phyloP scores from a whole-genome alignment of 2,797 vertebrate genomes.

The Siniperca undulata region DNA sequence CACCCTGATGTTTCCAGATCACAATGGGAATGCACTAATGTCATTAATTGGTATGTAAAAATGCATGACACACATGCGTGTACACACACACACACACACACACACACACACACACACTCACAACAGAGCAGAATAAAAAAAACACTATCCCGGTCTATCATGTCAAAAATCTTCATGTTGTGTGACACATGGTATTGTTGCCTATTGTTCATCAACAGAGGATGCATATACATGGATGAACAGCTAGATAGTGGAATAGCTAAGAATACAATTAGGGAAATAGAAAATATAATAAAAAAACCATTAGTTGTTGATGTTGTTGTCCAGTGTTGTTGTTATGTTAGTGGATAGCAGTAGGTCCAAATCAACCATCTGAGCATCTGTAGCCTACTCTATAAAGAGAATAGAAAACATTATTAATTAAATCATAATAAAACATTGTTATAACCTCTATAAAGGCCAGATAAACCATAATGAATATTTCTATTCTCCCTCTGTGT shows the following conservation, averaged over 20 bases:
- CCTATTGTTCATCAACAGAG: neutral
- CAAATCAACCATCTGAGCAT: neutral
- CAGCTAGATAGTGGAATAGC: neutral
- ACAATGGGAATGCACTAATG: constrained; percentile 14
- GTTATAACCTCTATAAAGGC: neutral
- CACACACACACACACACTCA: neutral
- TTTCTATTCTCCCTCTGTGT: neutral
- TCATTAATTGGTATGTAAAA: constrained; percentile 6
- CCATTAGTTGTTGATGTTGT: neutral
- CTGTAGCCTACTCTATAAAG: neutral
- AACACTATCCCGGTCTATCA: neutral
- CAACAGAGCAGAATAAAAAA: neutral
- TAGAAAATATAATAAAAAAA: neutral
- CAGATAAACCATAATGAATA: neutral
- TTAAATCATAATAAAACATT: neutral
- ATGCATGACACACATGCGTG: neutral
- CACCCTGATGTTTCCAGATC: neutral
- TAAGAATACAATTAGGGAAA: neutral
- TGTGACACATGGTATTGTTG: neutral
- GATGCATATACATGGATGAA: neutral
- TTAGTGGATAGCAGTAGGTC: neutral
- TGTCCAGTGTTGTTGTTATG: neutral
- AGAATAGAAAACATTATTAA: neutral
- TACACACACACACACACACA: neutral
- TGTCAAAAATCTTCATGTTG: neutral